These are phyloP conservation scores for Periplaneta americana DNA, from an alignment of 1,140 invertebrate species.

Conservation along the genomic window DNA sequence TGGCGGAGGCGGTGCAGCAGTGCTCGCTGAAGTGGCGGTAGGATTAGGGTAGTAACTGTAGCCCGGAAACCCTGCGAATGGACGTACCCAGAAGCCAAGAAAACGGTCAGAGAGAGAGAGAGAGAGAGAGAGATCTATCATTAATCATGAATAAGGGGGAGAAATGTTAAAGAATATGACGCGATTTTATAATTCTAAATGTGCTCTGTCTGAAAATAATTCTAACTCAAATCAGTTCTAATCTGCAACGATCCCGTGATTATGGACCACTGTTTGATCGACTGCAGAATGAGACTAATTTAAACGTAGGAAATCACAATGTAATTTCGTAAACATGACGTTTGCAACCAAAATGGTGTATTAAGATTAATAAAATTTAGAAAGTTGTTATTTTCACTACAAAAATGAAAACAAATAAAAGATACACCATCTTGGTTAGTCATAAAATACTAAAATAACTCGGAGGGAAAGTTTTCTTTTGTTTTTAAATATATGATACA, in stretches of 20 bases:
- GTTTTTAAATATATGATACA: background rate
- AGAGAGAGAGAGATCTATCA: too few species aligned
- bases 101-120: background rate
- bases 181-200: too few species aligned
- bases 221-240: too few species aligned
- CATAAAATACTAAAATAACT: background rate
- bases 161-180: too few species aligned
- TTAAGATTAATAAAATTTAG: background rate
- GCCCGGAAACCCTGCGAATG: slow-evolving; percentile 33
- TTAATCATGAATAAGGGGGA: too few species aligned
- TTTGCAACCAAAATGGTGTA: background rate
- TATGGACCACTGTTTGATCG: too few species aligned
- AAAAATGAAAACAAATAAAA: too few species aligned
- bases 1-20: slow-evolving; percentile 16
- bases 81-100: slow-evolving; percentile 3
- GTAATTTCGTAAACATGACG: background rate
- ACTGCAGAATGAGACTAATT: too few species aligned
- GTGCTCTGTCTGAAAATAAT: too few species aligned
- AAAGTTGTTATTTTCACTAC: background rate
- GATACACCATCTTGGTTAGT: background rate
- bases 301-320: too few species aligned
- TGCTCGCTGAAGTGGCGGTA: slow-evolving; percentile 25
- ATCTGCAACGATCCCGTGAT: too few species aligned
- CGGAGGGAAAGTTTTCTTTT: background rate
- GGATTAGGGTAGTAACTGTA: slow-evolving; percentile 36